Base-by-base conservation (phyloP, 2,113 vertebrate species). In the Nibea coibor region DNA sequence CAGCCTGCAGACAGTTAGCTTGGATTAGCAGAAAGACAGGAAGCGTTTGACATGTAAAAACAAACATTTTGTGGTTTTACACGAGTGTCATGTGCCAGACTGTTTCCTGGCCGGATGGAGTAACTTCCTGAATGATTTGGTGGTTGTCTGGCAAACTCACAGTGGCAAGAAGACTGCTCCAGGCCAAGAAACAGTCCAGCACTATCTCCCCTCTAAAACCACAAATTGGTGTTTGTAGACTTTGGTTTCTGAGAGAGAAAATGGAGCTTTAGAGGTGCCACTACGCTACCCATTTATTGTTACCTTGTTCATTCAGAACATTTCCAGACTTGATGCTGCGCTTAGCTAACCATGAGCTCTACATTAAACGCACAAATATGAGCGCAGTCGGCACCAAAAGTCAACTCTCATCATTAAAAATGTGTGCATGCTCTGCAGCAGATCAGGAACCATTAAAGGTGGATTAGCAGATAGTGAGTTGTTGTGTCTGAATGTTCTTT, bases 401-500 rank as follows among this genome's bases (percentile, higher is more conserved):
- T 67, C 15, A 22, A 43, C 53, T 43, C 50, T 53, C 14, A 66
- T 58, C 19, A 19, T 61, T 31, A n/a, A 28, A 39, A 75, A n/a
- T 4, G 26, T 59, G 5, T 26, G 14, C 24, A 51, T 62, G 7
- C 24, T 81, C 35, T 42, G 3, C 31, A 78, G 22, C 11, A 67
- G 64, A 68, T 20, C 53, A 58, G 47, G 15, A 17, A 56, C 59
- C 63, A 24, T 66, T 56, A 42, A 57, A 57, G n/a, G 17, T 48
- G 10, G 26, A 50, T 56, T 19, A 51, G 14, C 11, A n/a, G 74
- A 77, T 17, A 26, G 15, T 61, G 19, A 20, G 9, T 72, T 72
- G 14, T 35, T 74, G 64, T 79, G 47, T 51, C 26, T 79, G n/a
- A 53, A 12, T 65, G 35, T 59, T 47, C 45, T 59, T 77, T 75